Evolutionary conservation across 2,888 invertebrate genomes (phyloP), one percentile per base, ranked within the genome.

Genomic region (Pseudanteris insignis): DNA sequence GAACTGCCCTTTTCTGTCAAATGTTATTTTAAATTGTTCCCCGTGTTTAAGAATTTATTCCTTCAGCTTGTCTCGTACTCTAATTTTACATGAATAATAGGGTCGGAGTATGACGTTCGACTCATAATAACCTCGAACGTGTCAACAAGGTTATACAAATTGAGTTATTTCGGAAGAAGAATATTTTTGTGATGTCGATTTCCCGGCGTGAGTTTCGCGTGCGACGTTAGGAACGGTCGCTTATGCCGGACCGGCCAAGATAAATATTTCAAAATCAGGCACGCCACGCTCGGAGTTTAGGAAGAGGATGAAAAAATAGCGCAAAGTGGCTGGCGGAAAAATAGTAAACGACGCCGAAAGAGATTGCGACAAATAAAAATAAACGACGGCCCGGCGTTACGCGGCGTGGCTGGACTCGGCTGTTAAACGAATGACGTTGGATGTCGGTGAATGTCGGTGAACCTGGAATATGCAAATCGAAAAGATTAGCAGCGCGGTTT

Each of bases 361-460:
- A n/a, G n/a, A n/a, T n/a, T n/a, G n/a, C n/a, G n/a, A n/a, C n/a
- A n/a, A n/a, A n/a, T n/a, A n/a, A n/a, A n/a, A n/a, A n/a, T n/a
- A n/a, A n/a, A n/a, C n/a, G n/a, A n/a, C n/a, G n/a, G n/a, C n/a
- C n/a, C n/a, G n/a, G n/a, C n/a, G n/a, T n/a, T n/a, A n/a, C n/a
- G n/a, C n/a, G n/a, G n/a, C n/a, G n/a, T n/a, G n/a, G n/a, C n/a
- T n/a, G n/a, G n/a, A n/a, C n/a, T n/a, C n/a, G n/a, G n/a, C n/a
- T n/a, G n/a, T n/a, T n/a, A n/a, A n/a, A n/a, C n/a, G n/a, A n/a
- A n/a, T n/a, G n/a, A n/a, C n/a, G n/a, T n/a, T n/a, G n/a, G n/a
- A n/a, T n/a, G n/a, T n/a, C n/a, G n/a, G n/a, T n/a, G n/a, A n/a
- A 58, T 58, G 63, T 58, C 63, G 48, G 48, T 58, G 58, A 63